Percentiles rank a stretch among this genome's conserved stretches.
Conservation (phyloP, 2,888 invertebrate genomes). For the Idaea biselata region DNA sequence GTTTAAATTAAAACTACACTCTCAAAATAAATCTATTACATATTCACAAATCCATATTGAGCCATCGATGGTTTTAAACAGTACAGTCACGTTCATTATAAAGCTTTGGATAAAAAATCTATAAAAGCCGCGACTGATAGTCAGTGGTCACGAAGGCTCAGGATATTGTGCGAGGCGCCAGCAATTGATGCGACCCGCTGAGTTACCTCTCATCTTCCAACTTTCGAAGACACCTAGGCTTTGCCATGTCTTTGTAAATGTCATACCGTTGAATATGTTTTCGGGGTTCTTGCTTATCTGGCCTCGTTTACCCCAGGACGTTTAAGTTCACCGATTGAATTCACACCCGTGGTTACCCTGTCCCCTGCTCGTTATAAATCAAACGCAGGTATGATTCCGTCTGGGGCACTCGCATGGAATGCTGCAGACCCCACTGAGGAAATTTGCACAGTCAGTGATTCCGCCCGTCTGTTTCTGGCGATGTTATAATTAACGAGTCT, state of each 20-base stretch:
- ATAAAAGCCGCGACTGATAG: conserved; percentile 70
- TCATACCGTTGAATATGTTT: conserved; percentile 28
- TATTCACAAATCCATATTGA: conserved; percentile 61
- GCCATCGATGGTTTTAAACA: conserved; percentile 60
- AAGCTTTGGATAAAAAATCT: conserved; percentile 60
- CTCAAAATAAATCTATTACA: conserved; percentile 52
- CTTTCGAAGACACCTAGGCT: conserved; percentile 38
- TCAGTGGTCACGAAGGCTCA: conserved; percentile 69
- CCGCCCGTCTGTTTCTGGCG: conserved; percentile 38
- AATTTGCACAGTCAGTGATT: conserved; percentile 41
- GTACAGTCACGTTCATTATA: conserved; percentile 63
- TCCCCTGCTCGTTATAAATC: conserved; percentile 77
- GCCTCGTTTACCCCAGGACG: conserved; percentile 51
- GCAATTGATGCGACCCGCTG: conserved; percentile 68
- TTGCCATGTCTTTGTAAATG: conserved; percentile 21
- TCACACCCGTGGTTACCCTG: conserved; percentile 66
- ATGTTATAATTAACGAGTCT: conserved; percentile 41
- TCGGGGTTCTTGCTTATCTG: conserved; percentile 43
- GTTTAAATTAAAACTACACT: conserved; percentile 36
- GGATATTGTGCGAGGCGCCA: conserved; percentile 66
- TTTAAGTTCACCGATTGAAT: conserved; percentile 64
- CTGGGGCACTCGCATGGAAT: conserved; percentile 65
- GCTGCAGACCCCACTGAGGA: conserved; percentile 50
- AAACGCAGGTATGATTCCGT: conserved; percentile 74
- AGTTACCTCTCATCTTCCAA: conserved; percentile 54